Conservation (phyloP, 2,797 vertebrate genomes). For the Pogonophryne albipinna region DNA sequence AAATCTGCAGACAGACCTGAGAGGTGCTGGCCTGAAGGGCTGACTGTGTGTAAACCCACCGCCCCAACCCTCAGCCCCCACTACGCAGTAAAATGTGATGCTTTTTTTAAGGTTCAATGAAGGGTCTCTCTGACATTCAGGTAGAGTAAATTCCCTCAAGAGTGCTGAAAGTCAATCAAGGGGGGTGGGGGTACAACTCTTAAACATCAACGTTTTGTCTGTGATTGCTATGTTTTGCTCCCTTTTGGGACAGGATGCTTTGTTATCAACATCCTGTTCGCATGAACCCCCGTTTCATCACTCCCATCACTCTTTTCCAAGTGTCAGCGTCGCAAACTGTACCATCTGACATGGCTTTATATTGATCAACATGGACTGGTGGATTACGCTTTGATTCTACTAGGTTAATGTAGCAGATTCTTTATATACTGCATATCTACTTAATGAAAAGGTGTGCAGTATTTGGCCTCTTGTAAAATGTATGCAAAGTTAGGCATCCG, state of each 20-base stretch:
- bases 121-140: slow-evolving; percentile 79
- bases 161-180: slow-evolving; percentile 84
- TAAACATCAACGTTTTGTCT: slow-evolving; percentile 64
- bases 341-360: slow-evolving; percentile 34
- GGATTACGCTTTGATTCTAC: slow-evolving; percentile 8
- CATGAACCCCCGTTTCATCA: slow-evolving; percentile 4
- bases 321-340: slow-evolving; percentile 32
- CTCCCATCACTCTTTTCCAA: slow-evolving; percentile 17
- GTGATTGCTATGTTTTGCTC: slow-evolving; percentile 49
- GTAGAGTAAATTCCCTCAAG: slow-evolving; percentile 73
- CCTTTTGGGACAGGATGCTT: slow-evolving; percentile 3
- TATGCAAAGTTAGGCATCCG: slow-evolving; percentile 27
- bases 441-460: neutral
- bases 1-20: slow-evolving; percentile 76
- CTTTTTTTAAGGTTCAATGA: slow-evolving; percentile 85
- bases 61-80: slow-evolving; percentile 39
- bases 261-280: slow-evolving; percentile 35
- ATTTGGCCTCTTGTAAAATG: slow-evolving; percentile 6
- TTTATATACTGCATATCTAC: neutral
- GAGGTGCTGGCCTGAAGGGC: slow-evolving; percentile 72
- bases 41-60: slow-evolving; percentile 65
- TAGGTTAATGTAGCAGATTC: neutral
- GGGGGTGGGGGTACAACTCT: slow-evolving; percentile 64
- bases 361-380: slow-evolving; percentile 13
- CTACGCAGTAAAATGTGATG: slow-evolving; percentile 85